phyloP scores from a whole-genome alignment of 2,888 invertebrate species.

The Dicyrtoma fusca region DNA sequence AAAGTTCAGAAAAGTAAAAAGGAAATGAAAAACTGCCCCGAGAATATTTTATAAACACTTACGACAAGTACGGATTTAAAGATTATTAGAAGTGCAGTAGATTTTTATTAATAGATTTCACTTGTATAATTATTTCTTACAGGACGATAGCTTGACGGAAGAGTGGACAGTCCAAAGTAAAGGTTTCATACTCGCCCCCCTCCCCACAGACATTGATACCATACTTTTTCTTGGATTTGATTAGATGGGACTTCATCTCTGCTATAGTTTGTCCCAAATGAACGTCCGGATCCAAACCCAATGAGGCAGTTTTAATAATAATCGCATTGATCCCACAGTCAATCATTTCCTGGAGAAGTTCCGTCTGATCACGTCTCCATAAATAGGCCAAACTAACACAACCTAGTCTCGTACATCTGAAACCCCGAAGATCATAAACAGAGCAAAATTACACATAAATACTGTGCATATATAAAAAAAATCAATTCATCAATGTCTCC shows the following conservation, averaged over 20 bases:
- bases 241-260: conserved; percentile 84
- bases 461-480: not conserved
- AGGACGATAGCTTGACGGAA: conserved; percentile 87
- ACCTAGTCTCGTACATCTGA: conserved; percentile 85
- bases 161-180: conserved; percentile 95
- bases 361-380: conserved; percentile 94
- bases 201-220: conserved; percentile 96
- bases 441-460: not conserved
- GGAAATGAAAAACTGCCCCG: too few relatives aligned
- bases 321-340: conserved; percentile 88
- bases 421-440: not conserved
- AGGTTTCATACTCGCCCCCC: conserved; percentile 98
- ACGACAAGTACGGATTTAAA: too few relatives aligned
- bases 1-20: conserved; percentile 57
- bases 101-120: too few relatives aligned
- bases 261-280: conserved; percentile 85
- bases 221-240: conserved; percentile 89
- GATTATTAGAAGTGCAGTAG: too few relatives aligned
- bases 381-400: conserved; percentile 88
- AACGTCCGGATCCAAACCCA: conserved; percentile 82
- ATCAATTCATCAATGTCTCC: too few relatives aligned
- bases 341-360: conserved; percentile 96
- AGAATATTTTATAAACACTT: too few relatives aligned
- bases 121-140: too few relatives aligned
- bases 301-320: conserved; percentile 94